Conservation (phyloP, 1,140 invertebrate species). For the Asbolus verrucosus region DNA sequence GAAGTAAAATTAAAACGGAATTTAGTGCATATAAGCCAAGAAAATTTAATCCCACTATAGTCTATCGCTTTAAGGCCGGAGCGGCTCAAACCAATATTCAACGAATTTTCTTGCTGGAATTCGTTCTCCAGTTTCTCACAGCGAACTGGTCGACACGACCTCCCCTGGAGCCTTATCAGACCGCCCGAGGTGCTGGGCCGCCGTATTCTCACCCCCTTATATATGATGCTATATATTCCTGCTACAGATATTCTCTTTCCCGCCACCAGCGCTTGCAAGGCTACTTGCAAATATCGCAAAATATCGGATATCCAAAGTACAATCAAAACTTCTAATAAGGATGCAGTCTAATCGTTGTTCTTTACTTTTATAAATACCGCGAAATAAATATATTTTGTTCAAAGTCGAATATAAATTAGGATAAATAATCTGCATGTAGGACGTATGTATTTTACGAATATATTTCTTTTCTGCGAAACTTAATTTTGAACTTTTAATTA, state of each 20-base stretch:
- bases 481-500: too few relatives aligned
- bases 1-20: slow-evolving; percentile 46
- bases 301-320: slow-evolving; percentile 12
- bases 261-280: slow-evolving; percentile 22
- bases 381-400: too few relatives aligned
- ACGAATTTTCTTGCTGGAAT: neutral
- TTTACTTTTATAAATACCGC: neutral
- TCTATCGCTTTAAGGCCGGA: slow-evolving; percentile 48
- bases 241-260: slow-evolving; percentile 43
- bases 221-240: slow-evolving; percentile 48
- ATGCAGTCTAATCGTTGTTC: too few relatives aligned
- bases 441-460: too few relatives aligned
- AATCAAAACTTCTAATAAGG: slow-evolving; percentile 11
- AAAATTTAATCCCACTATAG: slow-evolving; percentile 46
- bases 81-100: neutral
- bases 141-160: slow-evolving; percentile 32
- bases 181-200: slow-evolving; percentile 48
- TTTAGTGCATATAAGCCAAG: slow-evolving; percentile 46
- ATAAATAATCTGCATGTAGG: too few relatives aligned
- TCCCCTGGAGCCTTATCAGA: slow-evolving; percentile 50
- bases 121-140: neutral
- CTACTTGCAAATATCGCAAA: slow-evolving; percentile 31
- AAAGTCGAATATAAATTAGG: too few relatives aligned
- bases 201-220: slow-evolving; percentile 49
- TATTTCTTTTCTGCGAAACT: too few relatives aligned